Percentiles rank a stretch among this genome's conserved stretches.
These are phyloP conservation scores for Lithophane ornitopus DNA, from an alignment of 2,888 invertebrate species.

Conservation along the genomic window DNA sequence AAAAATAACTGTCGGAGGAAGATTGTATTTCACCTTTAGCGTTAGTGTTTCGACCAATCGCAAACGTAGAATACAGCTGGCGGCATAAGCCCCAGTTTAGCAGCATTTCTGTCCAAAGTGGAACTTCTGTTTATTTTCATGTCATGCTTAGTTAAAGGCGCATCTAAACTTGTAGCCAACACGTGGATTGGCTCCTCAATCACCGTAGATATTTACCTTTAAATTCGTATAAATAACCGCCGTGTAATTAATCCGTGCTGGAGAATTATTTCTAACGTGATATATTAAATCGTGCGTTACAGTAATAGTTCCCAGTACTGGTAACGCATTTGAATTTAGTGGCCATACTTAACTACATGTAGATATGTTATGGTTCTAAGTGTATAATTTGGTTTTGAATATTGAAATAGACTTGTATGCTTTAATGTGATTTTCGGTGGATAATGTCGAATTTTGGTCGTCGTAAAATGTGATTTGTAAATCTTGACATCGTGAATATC, in stretches of 20 bases:
- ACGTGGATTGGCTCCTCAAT: constrained; percentile 29
- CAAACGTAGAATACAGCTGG: background rate
- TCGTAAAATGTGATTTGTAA: background rate
- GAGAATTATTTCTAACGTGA: constrained; percentile 45
- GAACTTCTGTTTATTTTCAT: background rate
- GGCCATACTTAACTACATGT: background rate
- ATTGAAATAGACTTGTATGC: background rate
- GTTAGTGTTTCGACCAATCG: background rate
- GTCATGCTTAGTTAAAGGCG: background rate
- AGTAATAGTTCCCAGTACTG: constrained; percentile 28
- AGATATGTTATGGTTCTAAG: background rate
- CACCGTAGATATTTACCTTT: constrained; percentile 44
- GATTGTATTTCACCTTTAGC: background rate
- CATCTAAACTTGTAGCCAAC: constrained; percentile 1
- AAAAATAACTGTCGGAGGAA: background rate
- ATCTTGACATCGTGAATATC: background rate
- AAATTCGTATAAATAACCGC: constrained; percentile 45
- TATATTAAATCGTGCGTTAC: constrained; percentile 42
- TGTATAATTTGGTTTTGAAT: background rate
- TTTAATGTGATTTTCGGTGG: background rate
- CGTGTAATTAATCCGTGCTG: constrained; percentile 42
- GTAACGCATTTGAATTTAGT: constrained; percentile 13
- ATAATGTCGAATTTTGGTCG: background rate
- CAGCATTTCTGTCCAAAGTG: background rate
- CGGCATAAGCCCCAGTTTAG: background rate